A percentile compares a stretch with the other conserved stretches of the same genome.
Conservation (phyloP, 2,888 invertebrate genomes). For the Sarcophaga subvicina region DNA sequence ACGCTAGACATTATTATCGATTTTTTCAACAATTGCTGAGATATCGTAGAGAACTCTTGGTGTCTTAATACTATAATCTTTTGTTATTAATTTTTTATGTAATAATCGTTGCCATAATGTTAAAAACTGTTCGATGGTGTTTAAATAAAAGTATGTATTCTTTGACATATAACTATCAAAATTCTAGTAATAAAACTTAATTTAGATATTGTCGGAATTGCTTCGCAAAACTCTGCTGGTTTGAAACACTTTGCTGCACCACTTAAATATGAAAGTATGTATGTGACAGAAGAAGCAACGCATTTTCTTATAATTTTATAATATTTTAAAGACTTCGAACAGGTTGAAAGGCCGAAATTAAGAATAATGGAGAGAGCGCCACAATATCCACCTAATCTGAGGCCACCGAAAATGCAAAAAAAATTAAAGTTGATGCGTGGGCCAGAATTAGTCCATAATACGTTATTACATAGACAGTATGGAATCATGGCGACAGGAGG, state of each 20-base stretch:
- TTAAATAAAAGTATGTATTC: constrained; percentile 25
- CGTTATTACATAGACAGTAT: constrained; percentile 94
- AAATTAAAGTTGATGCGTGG: constrained; percentile 93
- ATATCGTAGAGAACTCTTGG: too few relatives aligned
- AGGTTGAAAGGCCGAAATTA: constrained; percentile 88
- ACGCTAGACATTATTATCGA: too few relatives aligned
- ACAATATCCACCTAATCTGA: constrained; percentile 85
- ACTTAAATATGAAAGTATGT: constrained; percentile 86
- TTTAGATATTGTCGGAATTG: constrained; percentile 4
- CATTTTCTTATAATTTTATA: background rate
- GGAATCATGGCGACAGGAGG: constrained; percentile 94
- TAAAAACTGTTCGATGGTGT: background rate
- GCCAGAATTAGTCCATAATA: constrained; percentile 93
- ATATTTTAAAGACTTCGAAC: constrained; percentile 85
- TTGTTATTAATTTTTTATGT: too few relatives aligned
- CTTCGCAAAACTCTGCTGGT: constrained; percentile 82
- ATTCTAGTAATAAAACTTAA: background rate
- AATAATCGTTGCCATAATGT: background rate
- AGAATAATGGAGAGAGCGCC: constrained; percentile 89
- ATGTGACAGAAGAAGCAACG: background rate
- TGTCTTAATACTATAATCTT: too few relatives aligned
- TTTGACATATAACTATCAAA: background rate
- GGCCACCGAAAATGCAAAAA: constrained; percentile 93
- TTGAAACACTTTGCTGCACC: constrained; percentile 88
- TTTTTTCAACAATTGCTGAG: too few relatives aligned